Evolutionary conservation across 92 coral and sea anemone genomes (phyloP), one percentile per base, ranked within the genome.

Genomic region (Parazoanthus darwini): DNA sequence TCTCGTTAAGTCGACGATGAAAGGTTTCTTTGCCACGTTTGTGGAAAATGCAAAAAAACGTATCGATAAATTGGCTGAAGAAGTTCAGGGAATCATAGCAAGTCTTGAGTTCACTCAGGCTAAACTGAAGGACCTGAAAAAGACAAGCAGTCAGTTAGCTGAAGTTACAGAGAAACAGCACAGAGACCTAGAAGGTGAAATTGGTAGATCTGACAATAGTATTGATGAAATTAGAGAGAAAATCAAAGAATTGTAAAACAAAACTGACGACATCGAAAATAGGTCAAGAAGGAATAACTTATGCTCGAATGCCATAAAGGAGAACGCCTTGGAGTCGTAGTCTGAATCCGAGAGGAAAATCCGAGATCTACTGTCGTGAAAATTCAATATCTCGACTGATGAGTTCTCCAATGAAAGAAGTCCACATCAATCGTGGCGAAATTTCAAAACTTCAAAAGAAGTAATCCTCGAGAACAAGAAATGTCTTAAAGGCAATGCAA

Each of bases 361-460:
- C 23, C 54, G 58, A 44, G 29, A 80, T 43, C 22, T 88, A 23
- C 37, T 88, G 48, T 39, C 86, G n/a, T 0, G 70, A 20, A 80
- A 88, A 80, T 20, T 88, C 33, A 36, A 68, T 42, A 63, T 80
- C 23, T 15, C 36, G 11, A 43, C 48, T 39, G 38, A 71, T 35
- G 85, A 88, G 8, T 42, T 66, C 15, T 22, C 43, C 48, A 76
- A 13, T 25, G 89, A 86, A 76, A 72, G 72, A 80, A 68, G 48
- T 81, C 86, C 18, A 59, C 81, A 71, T 2, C 86, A 44, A 70
- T 80, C 37, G 86, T 79, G 65, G 81, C 80, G 20, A 88, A 88
- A 50, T 67, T 80, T 80, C 23, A 51, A 35, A 43, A 80, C 48
- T 70, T 77, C 77, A 80, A 46, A 85, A 51, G 74, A 88, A 67